Evolutionary conservation across 2,888 invertebrate species (phyloP).

Genomic region (Macropis europaea): DNA sequence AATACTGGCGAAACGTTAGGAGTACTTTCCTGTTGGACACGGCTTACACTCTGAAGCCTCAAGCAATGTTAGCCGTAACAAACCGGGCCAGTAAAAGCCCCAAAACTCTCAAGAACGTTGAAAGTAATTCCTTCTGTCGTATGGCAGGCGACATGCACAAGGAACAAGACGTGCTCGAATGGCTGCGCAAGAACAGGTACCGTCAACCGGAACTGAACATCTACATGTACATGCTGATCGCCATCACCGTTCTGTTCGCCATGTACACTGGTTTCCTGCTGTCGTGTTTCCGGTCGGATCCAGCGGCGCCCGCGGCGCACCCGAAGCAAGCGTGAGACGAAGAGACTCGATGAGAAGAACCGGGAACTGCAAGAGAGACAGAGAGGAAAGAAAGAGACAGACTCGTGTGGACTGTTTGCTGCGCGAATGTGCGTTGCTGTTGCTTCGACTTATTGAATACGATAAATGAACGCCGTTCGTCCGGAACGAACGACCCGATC

Average conservation of each 20-base stretch:
- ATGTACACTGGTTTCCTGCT: constrained; percentile 94
- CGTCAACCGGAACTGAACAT: constrained; percentile 95
- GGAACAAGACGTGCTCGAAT: constrained; percentile 93
- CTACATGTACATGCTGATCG: constrained; percentile 95
- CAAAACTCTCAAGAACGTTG: too few species aligned
- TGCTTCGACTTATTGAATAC: constrained; percentile 42
- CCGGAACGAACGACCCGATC: constrained; percentile 51
- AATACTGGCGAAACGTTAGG: too few species aligned
- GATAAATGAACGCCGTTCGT: constrained; percentile 45
- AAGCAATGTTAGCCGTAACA: too few species aligned
- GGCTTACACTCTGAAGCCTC: too few species aligned
- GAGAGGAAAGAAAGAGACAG: constrained; percentile 6
- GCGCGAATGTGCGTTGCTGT: constrained; percentile 43
- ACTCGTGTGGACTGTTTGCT: constrained; percentile 35
- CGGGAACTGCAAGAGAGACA: constrained; percentile 4
- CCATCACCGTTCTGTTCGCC: constrained; percentile 91
- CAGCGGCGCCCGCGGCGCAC: constrained; percentile 83
- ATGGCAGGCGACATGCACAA: constrained; percentile 88
- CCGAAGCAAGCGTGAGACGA: constrained; percentile 86
- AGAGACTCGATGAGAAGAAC: constrained; percentile 4
- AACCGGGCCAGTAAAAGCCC: too few species aligned
- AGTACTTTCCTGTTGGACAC: too few species aligned
- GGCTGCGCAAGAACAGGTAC: constrained; percentile 96
- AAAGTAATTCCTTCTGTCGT: neutral
- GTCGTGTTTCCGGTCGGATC: constrained; percentile 91